phyloP scores from a whole-genome alignment of 2,797 vertebrate genomes.

The Leptoclinus maculatus region DNA sequence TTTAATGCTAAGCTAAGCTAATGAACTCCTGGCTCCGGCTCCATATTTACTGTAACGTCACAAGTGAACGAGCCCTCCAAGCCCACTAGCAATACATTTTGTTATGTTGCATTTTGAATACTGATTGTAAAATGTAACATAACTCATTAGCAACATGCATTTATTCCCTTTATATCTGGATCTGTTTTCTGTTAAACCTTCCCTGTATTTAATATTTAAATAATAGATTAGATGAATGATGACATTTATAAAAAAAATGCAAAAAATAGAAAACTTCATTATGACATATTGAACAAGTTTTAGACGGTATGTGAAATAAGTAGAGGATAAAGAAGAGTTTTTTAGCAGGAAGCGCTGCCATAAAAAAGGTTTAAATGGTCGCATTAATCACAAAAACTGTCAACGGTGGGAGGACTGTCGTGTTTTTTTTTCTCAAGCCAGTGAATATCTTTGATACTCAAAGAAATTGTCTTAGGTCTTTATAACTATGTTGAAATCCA shows the following conservation, averaged over 20 bases:
- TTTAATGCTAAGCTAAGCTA: background rate
- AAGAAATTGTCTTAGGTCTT: background rate
- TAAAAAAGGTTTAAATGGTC: constrained; percentile 61
- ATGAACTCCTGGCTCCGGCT: background rate
- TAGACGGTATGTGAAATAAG: constrained; percentile 3
- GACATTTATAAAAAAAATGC: background rate
- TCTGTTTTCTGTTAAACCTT: background rate
- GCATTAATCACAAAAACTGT: constrained; percentile 59
- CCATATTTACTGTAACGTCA: background rate
- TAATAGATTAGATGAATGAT: background rate
- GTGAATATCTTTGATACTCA: constrained; percentile 43
- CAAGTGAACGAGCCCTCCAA: background rate
- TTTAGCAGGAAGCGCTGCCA: constrained; percentile 31
- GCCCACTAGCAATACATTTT: background rate
- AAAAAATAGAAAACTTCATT: background rate
- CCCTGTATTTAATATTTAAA: background rate
- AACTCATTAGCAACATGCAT: background rate
- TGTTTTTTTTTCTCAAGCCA: constrained; percentile 36
- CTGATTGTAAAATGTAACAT: too few species aligned
- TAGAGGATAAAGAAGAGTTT: background rate
- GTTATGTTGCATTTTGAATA: background rate
- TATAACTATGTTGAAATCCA: constrained; percentile 15
- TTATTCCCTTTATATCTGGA: background rate
- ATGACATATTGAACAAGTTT: background rate
- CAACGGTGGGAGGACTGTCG: constrained; percentile 24